Evolutionary conservation across 2,113 vertebrate species (phyloP), one percentile per base, ranked within the genome.

Genomic region (Takifugu bimaculatus): DNA sequence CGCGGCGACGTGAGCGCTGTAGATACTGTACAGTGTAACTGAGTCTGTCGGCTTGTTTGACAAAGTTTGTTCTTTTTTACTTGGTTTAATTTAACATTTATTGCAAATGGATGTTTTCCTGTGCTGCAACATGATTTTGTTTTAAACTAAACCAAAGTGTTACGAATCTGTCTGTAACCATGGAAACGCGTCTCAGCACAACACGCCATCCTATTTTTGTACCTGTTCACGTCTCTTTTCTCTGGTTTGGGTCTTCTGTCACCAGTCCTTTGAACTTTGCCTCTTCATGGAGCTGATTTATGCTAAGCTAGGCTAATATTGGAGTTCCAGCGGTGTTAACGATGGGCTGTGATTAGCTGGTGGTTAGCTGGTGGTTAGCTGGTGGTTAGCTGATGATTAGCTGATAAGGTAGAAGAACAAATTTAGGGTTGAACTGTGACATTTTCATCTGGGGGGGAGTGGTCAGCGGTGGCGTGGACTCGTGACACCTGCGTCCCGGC

Each of bases 91-190:
- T 90, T 88, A 85, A 86, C 68, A 57, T 62, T 70, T 81, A 71
- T 74, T 6, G n/a, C 13, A 6, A 12, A 1, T 14, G 45, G 45
- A n/a, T n/a, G 63, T 72, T 81, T 81, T 71, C 65, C 2, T 11
- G 35, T 39, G 6, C 35, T 85, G 78, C 85, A 82, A 85, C 65
- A 70, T 76, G 43, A 70, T 81, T 78, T 88, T 86, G 83, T 89
- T 90, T 87, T 74, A 78, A 89, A 88, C 88, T 85, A 89, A 91
- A 90, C 91, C 91, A 91, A 91, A 92, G 89, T 87, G 85, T 89
- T 84, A 74, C 75, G 57, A 79, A 75, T 71, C 78, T 85, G 51
- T 89, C 71, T 76, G 78, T 85, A 79, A 80, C 70, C 65, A 65
- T 85, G 86, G 77, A 81, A 63, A 74, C 74, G 75, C 87, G 74